Conservation (phyloP, 2,888 invertebrate species). For the Disparrhopalites patrizii region DNA sequence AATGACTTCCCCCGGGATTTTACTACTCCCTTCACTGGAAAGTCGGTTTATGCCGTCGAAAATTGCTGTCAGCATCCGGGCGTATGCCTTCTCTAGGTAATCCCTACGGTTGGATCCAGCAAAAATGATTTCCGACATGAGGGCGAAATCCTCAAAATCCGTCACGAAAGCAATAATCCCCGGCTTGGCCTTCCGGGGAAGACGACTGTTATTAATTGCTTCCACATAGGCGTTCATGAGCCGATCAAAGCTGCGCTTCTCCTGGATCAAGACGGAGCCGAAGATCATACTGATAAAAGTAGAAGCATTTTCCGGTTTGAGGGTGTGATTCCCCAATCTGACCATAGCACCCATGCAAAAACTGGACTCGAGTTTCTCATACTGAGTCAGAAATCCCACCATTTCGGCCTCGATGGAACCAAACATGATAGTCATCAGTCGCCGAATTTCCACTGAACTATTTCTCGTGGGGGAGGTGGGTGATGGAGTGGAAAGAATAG, state of each 20-base stretch:
- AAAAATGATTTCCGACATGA: constrained; percentile 82
- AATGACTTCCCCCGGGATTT: constrained; percentile 87
- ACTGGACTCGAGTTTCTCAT: constrained; percentile 84
- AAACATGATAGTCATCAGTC: constrained; percentile 86
- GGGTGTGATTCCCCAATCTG: constrained; percentile 84
- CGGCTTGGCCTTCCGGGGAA: constrained; percentile 72
- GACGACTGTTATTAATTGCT: constrained; percentile 72
- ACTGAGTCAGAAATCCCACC: constrained; percentile 75
- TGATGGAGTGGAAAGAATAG: constrained; percentile 32
- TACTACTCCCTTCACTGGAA: constrained; percentile 71
- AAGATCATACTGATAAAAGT: constrained; percentile 84
- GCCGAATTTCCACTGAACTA: constrained; percentile 65
- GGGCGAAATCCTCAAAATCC: constrained; percentile 85
- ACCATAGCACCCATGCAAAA: constrained; percentile 93
- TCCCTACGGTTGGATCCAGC: constrained; percentile 77
- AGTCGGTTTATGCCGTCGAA: constrained; percentile 75
- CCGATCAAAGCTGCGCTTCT: constrained; percentile 85
- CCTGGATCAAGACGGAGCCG: constrained; percentile 78
- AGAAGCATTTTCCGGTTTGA: constrained; percentile 80
- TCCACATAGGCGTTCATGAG: constrained; percentile 80
- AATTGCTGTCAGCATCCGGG: constrained; percentile 73
- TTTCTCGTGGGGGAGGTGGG: constrained; percentile 42
- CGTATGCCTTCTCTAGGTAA: constrained; percentile 89
- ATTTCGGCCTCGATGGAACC: constrained; percentile 81
- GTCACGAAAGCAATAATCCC: constrained; percentile 84